phyloP scores from a whole-genome alignment of 1,140 invertebrate species.

The Diuraphis noxia region DNA sequence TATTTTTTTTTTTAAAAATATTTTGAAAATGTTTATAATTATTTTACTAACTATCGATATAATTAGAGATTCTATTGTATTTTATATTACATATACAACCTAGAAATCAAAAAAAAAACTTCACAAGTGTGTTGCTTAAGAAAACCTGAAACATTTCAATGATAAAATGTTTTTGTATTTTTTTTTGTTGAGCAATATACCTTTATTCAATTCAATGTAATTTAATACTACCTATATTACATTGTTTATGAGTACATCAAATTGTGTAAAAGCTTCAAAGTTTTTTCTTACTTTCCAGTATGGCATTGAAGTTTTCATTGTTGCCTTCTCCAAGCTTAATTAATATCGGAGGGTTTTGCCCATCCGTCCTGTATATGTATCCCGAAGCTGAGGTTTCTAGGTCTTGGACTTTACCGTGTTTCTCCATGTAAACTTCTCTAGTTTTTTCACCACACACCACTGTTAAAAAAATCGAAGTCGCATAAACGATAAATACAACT shows the following conservation, averaged over 20 bases:
- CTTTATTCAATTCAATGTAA: background rate
- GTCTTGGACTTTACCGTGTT: constrained; percentile 55
- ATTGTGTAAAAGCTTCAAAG: background rate
- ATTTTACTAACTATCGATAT: background rate
- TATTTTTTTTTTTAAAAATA: background rate
- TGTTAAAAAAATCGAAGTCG: background rate
- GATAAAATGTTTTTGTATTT: background rate
- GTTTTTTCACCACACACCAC: background rate
- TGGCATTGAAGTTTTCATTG: constrained; percentile 58
- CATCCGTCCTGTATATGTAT: constrained; percentile 64
- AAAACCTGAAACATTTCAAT: background rate
- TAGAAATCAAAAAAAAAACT: background rate
- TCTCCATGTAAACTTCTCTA: background rate
- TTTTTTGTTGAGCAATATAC: too few relatives aligned
- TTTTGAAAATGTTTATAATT: background rate
- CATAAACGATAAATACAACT: background rate
- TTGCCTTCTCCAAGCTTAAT: constrained; percentile 62
- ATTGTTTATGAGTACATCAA: background rate
- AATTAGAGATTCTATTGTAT: too few relatives aligned
- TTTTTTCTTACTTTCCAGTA: constrained; percentile 46
- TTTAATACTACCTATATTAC: too few relatives aligned
- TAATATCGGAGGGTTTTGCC: constrained; percentile 61
- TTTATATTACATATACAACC: background rate
- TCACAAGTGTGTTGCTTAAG: background rate
- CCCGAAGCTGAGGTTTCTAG: constrained; percentile 64